Conservation (phyloP, 2,888 invertebrate species). For the Diarsia dahlii region DNA sequence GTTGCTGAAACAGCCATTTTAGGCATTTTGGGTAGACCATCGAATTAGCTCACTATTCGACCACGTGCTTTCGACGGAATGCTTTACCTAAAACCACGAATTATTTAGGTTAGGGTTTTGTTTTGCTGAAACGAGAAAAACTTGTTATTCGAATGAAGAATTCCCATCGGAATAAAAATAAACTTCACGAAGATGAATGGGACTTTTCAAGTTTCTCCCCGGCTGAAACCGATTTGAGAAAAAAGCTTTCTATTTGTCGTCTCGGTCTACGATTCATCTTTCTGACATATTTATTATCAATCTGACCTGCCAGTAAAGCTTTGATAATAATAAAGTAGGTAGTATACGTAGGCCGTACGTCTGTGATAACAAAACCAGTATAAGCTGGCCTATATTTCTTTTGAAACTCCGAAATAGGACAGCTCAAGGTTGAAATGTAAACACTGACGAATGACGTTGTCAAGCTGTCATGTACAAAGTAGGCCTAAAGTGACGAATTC, state of each 20-base stretch:
- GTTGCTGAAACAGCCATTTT: not conserved
- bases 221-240: conserved; percentile 16
- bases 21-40: not conserved
- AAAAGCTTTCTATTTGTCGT: conserved; percentile 25
- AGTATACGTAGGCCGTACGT: not conserved
- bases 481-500: not conserved
- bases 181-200: conserved; percentile 35
- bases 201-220: conserved; percentile 33
- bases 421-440: not conserved
- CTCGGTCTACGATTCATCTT: conserved; percentile 21
- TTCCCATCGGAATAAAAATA: not conserved
- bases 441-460: conserved; percentile 7
- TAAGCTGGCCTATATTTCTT: not conserved
- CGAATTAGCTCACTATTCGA: not conserved
- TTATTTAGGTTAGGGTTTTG: not conserved
- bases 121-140: not conserved
- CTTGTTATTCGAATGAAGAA: not conserved
- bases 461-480: conserved; percentile 13
- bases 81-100: not conserved
- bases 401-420: not conserved
- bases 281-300: conserved; percentile 27
- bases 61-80: not conserved
- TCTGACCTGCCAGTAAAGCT: not conserved
- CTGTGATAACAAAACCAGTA: not conserved
- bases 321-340: conserved; percentile 8